These are phyloP conservation scores for Lucilia sericata DNA, from an alignment of 1,140 invertebrate species.

Conservation along the genomic window DNA sequence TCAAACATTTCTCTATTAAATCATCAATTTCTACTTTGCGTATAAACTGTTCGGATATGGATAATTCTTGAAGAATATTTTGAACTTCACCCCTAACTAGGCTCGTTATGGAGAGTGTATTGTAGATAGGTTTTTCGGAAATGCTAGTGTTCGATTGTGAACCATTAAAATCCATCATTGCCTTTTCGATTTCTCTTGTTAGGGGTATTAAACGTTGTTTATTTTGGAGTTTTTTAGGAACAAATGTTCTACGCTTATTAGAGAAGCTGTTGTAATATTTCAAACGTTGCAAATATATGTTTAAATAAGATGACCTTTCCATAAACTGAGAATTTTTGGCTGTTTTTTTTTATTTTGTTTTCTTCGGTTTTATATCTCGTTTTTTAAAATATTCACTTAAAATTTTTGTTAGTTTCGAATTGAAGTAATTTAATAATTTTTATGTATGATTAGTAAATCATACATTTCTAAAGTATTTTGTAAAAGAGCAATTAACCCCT, in stretches of 20 bases:
- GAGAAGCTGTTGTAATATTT: neutral
- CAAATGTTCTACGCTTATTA: neutral
- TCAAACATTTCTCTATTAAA: slow-evolving; percentile 35
- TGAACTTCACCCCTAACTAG: slow-evolving; percentile 44
- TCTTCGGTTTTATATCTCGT: neutral
- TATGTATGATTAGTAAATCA: neutral
- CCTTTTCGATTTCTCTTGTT: slow-evolving; percentile 25
- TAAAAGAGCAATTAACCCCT: no score
- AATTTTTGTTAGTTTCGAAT: neutral
- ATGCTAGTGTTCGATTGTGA: slow-evolving; percentile 40
- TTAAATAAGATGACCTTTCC: neutral
- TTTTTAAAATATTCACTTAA: neutral
- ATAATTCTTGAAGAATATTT: slow-evolving; percentile 44
- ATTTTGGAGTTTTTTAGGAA: neutral
- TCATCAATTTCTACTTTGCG: slow-evolving; percentile 43
- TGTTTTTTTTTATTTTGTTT: neutral
- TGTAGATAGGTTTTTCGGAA: slow-evolving; percentile 33
- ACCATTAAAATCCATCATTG: slow-evolving; percentile 44
- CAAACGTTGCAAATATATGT: neutral
- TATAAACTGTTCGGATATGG: slow-evolving; percentile 40
- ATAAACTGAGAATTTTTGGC: neutral
- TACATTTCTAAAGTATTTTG: neutral
- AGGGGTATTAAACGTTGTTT: slow-evolving; percentile 45
- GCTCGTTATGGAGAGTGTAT: slow-evolving; percentile 42
- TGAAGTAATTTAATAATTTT: neutral